Conservation (phyloP, 2,888 invertebrate species). For the Lithophane socia region DNA sequence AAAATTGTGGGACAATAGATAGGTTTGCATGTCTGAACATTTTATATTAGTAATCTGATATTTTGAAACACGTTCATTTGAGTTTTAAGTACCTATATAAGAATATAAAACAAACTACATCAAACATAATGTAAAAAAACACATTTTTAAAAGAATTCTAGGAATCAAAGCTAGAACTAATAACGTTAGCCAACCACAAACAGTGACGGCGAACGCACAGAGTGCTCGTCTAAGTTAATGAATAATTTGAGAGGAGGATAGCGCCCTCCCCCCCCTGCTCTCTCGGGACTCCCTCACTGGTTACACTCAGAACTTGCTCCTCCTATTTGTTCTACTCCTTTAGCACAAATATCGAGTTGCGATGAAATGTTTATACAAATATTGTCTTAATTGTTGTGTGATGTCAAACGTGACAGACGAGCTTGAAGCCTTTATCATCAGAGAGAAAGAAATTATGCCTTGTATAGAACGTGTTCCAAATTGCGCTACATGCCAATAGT, state of each 20-base stretch:
- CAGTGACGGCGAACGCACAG: conserved; percentile 68
- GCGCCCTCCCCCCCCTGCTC: conserved; percentile 38
- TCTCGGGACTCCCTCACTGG: conserved; percentile 64
- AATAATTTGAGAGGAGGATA: conserved; percentile 70
- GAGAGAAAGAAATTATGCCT: neutral
- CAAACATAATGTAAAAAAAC: neutral
- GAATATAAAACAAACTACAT: neutral
- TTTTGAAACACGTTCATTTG: neutral
- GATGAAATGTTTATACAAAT: conserved; percentile 42
- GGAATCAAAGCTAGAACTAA: conserved; percentile 58
- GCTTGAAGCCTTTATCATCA: neutral
- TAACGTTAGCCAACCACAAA: conserved; percentile 70
- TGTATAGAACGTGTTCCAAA: neutral
- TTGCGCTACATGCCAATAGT: neutral
- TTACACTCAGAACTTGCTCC: conserved; percentile 51
- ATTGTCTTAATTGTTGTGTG: conserved; percentile 24
- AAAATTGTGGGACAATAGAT: conserved; percentile 5
- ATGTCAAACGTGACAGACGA: conserved; percentile 7
- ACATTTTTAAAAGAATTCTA: neutral
- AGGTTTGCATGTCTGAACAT: conserved; percentile 1
- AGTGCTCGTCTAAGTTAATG: conserved; percentile 72
- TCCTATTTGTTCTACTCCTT: conserved; percentile 58
- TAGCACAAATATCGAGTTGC: conserved; percentile 59
- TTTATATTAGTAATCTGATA: neutral
- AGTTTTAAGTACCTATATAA: neutral